Evolutionary conservation across 2,888 invertebrate genomes (phyloP), one percentile per base, ranked within the genome.

Genomic region (Sinotaia quadrata): DNA sequence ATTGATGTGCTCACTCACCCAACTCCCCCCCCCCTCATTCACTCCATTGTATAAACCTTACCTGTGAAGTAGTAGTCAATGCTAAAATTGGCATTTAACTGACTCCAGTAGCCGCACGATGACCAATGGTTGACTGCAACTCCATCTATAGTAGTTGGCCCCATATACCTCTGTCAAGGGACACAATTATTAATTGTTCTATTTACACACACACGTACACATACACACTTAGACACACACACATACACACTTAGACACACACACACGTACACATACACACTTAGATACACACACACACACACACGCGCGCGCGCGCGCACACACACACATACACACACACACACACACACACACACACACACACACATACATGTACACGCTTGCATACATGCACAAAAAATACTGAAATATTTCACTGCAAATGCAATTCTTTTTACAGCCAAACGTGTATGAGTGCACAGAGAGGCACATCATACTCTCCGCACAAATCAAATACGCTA

Each of bases 51-150:
- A 24, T 21, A 2, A 2, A 2, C 18, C 27, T 54, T 37, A 65
- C 65, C 37, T n/a, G 80, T 73, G 60, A 82, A 81, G 52, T 79
- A 82, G 54, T 79, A 82, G 68, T 81, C 79, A 15, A 81, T 56
- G 1, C 71, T 78, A 54, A 81, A 80, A 1, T 73, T 76, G 8
- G 75, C 76, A 37, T 78, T 75, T 0, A 61, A 49, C 10, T 67
- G 36, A 1, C 61, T 57, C 75, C 80, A 78, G 49, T 70, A 71
- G 33, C 80, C 52, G 71, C 81, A 82, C 12, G 78, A 65, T 21
- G 74, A 73, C 81, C 81, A 82, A 33, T 78, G 78, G 36, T 81
- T 72, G 2, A 71, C 75, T 5, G 57, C 57, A 12, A 80, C 73
- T 27, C 81, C 82, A 24, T 41, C 37, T 0, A 67, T 29, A 18